Evolutionary conservation across 1,140 invertebrate species (phyloP).

Genomic region (Psilanteris sp.): DNA sequence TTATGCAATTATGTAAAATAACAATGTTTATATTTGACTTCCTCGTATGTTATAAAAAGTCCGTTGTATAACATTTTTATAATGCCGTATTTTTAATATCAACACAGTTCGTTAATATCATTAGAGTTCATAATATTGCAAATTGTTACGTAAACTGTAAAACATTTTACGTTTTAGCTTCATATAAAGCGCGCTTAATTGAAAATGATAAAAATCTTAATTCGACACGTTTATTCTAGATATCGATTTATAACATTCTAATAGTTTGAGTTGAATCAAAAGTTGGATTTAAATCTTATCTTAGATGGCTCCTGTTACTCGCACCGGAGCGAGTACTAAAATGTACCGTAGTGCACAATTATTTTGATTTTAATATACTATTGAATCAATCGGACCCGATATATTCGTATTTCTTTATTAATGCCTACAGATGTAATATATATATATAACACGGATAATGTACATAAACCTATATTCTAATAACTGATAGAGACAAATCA

Average conservation of each 20-base stretch:
- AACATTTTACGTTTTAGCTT: slow-evolving; percentile 8
- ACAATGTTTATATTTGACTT: slow-evolving; percentile 25
- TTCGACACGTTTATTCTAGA: slow-evolving; percentile 24
- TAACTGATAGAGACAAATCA: slow-evolving; percentile 29
- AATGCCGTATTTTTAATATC: slow-evolving; percentile 34
- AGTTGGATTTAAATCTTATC: slow-evolving; percentile 20
- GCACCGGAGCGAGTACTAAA: too few relatives aligned
- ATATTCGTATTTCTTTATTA: too few relatives aligned
- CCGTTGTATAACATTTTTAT: slow-evolving; percentile 32
- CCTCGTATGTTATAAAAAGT: slow-evolving; percentile 11
- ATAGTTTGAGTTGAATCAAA: slow-evolving; percentile 6
- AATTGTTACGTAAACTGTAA: slow-evolving; percentile 19
- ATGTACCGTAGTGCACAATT: too few relatives aligned
- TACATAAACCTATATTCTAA: slow-evolving; percentile 1
- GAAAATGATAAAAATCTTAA: slow-evolving; percentile 23
- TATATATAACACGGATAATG: too few relatives aligned
- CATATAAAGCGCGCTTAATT: slow-evolving; percentile 25
- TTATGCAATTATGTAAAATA: slow-evolving; percentile 22
- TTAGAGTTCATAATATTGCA: not conserved
- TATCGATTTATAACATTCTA: slow-evolving; percentile 27
- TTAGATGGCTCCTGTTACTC: not conserved
- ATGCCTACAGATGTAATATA: too few relatives aligned
- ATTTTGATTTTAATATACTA: slow-evolving; percentile 8
- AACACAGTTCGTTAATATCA: slow-evolving; percentile 24
- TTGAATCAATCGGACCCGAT: too few relatives aligned